Base-by-base conservation (phyloP, 1,140 invertebrate species). In the Fopius arisanus region DNA sequence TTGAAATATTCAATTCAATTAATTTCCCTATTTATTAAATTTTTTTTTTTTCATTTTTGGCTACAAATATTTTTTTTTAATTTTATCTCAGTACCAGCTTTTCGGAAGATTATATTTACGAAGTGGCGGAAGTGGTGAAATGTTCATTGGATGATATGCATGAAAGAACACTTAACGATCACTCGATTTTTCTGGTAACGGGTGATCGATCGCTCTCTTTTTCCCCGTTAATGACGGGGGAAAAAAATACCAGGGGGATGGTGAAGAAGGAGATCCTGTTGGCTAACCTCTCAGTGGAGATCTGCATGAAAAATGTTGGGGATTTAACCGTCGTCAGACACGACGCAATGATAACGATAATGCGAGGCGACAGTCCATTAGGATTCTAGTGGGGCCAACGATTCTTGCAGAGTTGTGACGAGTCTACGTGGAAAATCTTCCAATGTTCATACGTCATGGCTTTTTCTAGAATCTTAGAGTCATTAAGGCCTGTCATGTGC, bases 321-420 rank as follows among this genome's bases (percentile, higher is more conserved):
- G 81, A 81, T 83, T 83, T 80, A 78, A 81, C 75, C 75, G 78
- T 83, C 81, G 81, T 83, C 80, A 81, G 76, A 80, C 73, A 28
- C 41, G 68, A 76, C 70, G 76, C 77, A 78, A 79, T 79, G 81
- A 81, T 83, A 81, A 83, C 81, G 81, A 83, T 83, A 81, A 82
- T 80, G 79, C 80, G 78, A 78, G 43, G 76, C 80, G 81, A 82
- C 81, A 82, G 80, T 82, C 81, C 81, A 82, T 82, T 82, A 82
- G 80, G 62, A 65, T 33, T 23, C 21, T 14, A 65, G 29, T 14
- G 62, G 62, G 62, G n/a, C 28, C 29, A 59, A 59, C 54, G 54
- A 59, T 59, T 59, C 19, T 59, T 28, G 54, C 23, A 59, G 54
- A 59, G 54, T 59, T 26, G 21, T 28, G 54, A 59, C 54, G 19